Evolutionary conservation across 2,888 invertebrate genomes (phyloP).

Genomic region (Eristalis tenax): DNA sequence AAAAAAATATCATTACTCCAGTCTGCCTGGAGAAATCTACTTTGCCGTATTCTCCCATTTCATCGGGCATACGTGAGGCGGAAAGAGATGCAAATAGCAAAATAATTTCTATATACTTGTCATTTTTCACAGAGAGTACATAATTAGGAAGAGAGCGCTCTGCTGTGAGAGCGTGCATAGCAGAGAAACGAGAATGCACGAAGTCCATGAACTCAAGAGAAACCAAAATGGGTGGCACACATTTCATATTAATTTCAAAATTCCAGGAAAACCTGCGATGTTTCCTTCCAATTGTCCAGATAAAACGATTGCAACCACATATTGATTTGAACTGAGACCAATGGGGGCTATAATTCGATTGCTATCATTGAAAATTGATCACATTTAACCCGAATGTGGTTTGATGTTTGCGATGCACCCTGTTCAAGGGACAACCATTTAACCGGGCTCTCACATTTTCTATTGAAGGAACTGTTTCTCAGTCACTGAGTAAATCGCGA

Average conservation of each 20-base stretch:
- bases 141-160: background rate
- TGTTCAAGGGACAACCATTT: conserved; percentile 52
- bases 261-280: background rate
- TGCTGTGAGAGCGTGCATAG: background rate
- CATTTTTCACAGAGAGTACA: conserved; percentile 25
- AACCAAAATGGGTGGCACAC: conserved; percentile 34
- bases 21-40: conserved; percentile 63
- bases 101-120: conserved; percentile 57
- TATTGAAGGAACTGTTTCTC: conserved; percentile 74
- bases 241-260: background rate
- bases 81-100: conserved; percentile 33
- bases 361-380: background rate
- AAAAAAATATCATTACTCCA: conserved; percentile 16
- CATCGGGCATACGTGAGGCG: background rate
- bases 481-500: conserved; percentile 79
- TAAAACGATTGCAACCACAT: background rate
- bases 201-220: conserved; percentile 35
- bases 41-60: conserved; percentile 56
- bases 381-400: background rate
- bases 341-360: background rate
- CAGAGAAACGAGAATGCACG: conserved; percentile 19
- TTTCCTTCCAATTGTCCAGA: background rate
- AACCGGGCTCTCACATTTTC: conserved; percentile 64
- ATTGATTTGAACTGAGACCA: background rate
- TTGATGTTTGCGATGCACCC: conserved; percentile 46